Percentiles rank a stretch among this genome's conserved stretches.
These are phyloP conservation scores for Lacanobia oleracea DNA, from an alignment of 2,888 invertebrate species.

Conservation along the genomic window DNA sequence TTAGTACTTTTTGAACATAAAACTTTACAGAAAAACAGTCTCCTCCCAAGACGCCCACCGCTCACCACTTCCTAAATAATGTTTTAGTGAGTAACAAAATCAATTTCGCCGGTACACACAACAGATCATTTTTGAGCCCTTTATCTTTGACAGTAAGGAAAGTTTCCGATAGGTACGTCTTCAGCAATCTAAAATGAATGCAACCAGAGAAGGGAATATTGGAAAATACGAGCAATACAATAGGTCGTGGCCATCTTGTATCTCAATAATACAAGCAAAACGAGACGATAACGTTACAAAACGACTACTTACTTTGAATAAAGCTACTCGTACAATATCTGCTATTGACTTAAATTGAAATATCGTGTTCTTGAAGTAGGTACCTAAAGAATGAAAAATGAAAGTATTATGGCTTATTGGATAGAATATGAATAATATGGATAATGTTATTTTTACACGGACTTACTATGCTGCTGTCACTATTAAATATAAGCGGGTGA, in stretches of 20 bases:
- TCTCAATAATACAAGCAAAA: slow-evolving; percentile 16
- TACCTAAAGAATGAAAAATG: neutral
- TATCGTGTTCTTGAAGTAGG: slow-evolving; percentile 4
- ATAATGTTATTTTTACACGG: slow-evolving; percentile 5
- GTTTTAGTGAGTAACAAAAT: too few species aligned
- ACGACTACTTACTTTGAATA: slow-evolving; percentile 23
- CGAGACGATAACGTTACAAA: slow-evolving; percentile 13
- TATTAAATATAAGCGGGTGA: too few species aligned
- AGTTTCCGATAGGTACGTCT: slow-evolving; percentile 24
- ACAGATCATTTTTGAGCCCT: too few species aligned
- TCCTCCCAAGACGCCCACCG: too few species aligned
- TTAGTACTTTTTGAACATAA: too few species aligned
- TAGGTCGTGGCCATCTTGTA: slow-evolving; percentile 5
- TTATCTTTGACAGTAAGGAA: neutral
- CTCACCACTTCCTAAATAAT: too few species aligned
- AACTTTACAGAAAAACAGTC: too few species aligned
- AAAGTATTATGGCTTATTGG: neutral
- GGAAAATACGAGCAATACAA: slow-evolving; percentile 42
- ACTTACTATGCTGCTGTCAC: too few species aligned
- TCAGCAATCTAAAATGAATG: neutral
- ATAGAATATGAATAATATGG: neutral
- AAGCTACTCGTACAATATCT: neutral
- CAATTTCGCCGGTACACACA: neutral
- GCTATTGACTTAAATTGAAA: slow-evolving; percentile 31
- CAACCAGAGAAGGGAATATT: slow-evolving; percentile 29